Percentiles rank a stretch among this genome's conserved stretches.
phyloP scores from a whole-genome alignment of 2,797 vertebrate genomes.

The Lagocephalus sceleratus region DNA sequence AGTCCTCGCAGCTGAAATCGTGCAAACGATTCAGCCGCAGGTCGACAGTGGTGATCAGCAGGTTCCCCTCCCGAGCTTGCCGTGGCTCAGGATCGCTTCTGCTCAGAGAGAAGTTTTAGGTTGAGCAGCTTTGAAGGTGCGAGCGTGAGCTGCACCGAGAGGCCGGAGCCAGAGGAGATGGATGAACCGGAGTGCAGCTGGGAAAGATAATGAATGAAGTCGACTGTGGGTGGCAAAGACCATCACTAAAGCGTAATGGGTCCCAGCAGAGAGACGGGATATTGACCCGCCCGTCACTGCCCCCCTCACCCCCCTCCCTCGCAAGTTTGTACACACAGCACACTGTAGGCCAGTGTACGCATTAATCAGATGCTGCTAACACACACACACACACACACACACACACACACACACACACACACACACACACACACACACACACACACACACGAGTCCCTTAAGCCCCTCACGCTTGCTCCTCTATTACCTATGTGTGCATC shows the following conservation, averaged over 20 bases:
- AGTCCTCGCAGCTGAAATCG: too few relatives aligned
- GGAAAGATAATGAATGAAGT: constrained; percentile 77
- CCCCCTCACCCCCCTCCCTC: constrained; percentile 4
- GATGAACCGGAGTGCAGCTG: constrained; percentile 58
- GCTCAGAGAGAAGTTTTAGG: too few relatives aligned
- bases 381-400: constrained; percentile 10
- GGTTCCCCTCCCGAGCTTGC: too few relatives aligned
- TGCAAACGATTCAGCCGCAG: too few relatives aligned
- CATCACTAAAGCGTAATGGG: constrained; percentile 72
- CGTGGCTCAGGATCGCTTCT: neutral
- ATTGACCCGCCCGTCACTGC: constrained; percentile 71
- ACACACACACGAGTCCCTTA: constrained; percentile 12
- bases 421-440: constrained; percentile 16
- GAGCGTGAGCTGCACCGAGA: constrained; percentile 28
- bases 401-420: constrained; percentile 14
- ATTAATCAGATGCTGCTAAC: constrained; percentile 24
- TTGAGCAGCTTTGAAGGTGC: constrained; percentile 31
- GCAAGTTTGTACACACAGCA: constrained; percentile 33
- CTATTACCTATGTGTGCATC: neutral
- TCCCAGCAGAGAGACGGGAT: constrained; percentile 65
- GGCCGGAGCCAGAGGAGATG: constrained; percentile 60
- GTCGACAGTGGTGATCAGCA: too few relatives aligned
- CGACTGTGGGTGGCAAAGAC: constrained; percentile 70
- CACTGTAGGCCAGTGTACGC: constrained; percentile 4
- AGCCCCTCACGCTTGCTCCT: constrained; percentile 5